These are phyloP conservation scores for Cotesia typhae DNA, from an alignment of 1,140 invertebrate genomes.

Conservation along the genomic window DNA sequence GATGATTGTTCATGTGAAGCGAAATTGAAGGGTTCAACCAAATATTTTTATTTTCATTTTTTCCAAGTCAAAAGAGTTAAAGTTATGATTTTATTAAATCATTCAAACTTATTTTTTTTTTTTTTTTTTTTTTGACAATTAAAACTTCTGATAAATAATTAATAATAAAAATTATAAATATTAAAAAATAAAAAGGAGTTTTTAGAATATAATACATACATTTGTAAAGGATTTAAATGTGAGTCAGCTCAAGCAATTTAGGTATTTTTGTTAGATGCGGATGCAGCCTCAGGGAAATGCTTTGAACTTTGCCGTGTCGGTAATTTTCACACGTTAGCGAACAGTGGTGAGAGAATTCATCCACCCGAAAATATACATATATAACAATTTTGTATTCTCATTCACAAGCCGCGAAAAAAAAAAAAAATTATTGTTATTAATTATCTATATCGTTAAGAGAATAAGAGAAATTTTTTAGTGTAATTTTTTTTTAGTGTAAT, in stretches of 20 bases:
- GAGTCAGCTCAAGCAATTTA: slow-evolving; percentile 44
- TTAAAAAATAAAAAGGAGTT: too few relatives aligned
- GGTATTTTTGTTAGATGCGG: slow-evolving; percentile 50
- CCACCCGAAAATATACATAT: background rate
- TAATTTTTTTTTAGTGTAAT: too few relatives aligned
- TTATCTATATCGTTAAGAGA: too few relatives aligned
- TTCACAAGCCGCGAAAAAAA: too few relatives aligned
- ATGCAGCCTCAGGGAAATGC: slow-evolving; percentile 45
- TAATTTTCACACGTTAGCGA: slow-evolving; percentile 52
- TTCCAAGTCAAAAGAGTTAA: background rate
- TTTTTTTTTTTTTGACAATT: background rate
- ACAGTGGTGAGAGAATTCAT: slow-evolving; percentile 3
- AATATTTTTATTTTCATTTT: background rate
- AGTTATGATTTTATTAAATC: slow-evolving; percentile 1
- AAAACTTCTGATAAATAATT: too few relatives aligned
- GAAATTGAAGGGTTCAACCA: slow-evolving; percentile 4
- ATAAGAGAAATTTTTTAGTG: too few relatives aligned
- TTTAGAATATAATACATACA: background rate
- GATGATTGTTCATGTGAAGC: slow-evolving; percentile 12
- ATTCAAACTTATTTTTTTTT: background rate
- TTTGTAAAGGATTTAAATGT: slow-evolving; percentile 28
- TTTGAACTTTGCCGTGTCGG: slow-evolving; percentile 55
- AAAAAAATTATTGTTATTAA: too few relatives aligned
- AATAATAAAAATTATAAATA: too few relatives aligned
- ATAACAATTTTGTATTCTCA: too few relatives aligned